Conservation (phyloP, 2,888 invertebrate genomes). For the Willowsia nigromaculata region DNA sequence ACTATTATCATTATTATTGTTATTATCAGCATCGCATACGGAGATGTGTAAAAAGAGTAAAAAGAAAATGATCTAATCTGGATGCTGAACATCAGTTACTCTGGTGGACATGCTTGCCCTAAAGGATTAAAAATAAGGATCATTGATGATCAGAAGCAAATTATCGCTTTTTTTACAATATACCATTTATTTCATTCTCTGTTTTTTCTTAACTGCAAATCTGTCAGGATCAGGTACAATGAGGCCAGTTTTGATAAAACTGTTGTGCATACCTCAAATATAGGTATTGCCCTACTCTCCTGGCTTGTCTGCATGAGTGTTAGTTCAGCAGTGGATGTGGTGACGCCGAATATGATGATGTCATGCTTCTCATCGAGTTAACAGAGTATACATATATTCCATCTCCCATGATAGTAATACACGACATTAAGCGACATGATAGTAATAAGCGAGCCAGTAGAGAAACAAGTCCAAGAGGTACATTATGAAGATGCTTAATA, state of each 20-base stretch:
- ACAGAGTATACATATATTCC: neutral
- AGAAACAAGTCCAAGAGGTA: slow-evolving; percentile 22
- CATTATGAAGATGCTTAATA: neutral
- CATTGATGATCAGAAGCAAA: slow-evolving; percentile 51
- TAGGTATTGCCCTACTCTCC: neutral
- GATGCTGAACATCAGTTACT: slow-evolving; percentile 1
- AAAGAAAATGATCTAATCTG: slow-evolving; percentile 53
- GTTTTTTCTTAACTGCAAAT: slow-evolving; percentile 38
- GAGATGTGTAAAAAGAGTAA: neutral
- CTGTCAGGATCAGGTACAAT: slow-evolving; percentile 43
- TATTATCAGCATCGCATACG: too few species aligned
- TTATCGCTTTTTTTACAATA: slow-evolving; percentile 40
- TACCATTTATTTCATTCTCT: slow-evolving; percentile 20
- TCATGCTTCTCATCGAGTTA: slow-evolving; percentile 22
- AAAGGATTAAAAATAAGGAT: slow-evolving; percentile 47
- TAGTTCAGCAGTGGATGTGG: neutral
- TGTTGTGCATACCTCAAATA: too few species aligned
- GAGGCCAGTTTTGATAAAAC: slow-evolving; percentile 13
- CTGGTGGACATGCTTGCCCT: slow-evolving; percentile 50
- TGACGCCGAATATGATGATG: slow-evolving; percentile 33
- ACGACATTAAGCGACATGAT: neutral
- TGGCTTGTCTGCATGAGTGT: neutral
- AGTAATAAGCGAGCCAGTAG: neutral
- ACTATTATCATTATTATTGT: slow-evolving; percentile 42
- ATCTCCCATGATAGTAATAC: neutral